A percentile compares a stretch with the other conserved stretches of the same genome.
phyloP scores from a whole-genome alignment of 2,797 vertebrate genomes.

The Taeniopygia guttata region DNA sequence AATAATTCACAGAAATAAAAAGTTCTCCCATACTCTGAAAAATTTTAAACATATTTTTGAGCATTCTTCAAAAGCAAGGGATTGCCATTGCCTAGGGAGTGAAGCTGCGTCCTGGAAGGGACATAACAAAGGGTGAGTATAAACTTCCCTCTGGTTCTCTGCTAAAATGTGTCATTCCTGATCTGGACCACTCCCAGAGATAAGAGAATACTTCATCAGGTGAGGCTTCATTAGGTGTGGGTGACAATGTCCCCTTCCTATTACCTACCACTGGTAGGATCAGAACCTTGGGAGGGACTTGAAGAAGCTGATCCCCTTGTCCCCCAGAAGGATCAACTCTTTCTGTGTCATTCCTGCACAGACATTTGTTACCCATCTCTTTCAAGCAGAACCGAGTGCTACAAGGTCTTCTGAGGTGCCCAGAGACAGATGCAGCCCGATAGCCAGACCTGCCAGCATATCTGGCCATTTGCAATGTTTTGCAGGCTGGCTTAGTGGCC shows the following conservation, averaged over 20 bases:
- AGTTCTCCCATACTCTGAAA: not conserved
- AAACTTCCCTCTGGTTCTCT: not conserved
- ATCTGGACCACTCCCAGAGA: not conserved
- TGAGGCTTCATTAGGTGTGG: not conserved
- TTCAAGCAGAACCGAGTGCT: conserved; percentile 22
- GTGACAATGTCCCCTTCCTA: not conserved
- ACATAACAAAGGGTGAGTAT: not conserved
- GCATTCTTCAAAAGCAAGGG: not conserved
- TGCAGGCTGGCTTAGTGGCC: conserved; percentile 58
- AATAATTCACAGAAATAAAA: not conserved
- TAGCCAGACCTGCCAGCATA: conserved; percentile 33
- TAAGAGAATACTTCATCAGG: not conserved
- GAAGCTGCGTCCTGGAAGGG: not conserved
- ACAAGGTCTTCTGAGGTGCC: conserved; percentile 46
- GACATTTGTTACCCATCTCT: conserved; percentile 1
- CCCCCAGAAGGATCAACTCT: not conserved
- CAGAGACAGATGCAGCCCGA: conserved; percentile 52
- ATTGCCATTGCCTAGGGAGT: not conserved
- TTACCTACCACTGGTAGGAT: not conserved
- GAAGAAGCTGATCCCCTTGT: not conserved
- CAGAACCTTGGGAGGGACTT: not conserved
- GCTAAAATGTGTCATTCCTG: not conserved
- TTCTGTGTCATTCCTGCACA: not conserved
- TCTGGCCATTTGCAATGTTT: conserved; percentile 61
- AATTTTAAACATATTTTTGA: not conserved